phyloP scores from a whole-genome alignment of 2,888 invertebrate genomes.

The Sturmia bella region DNA sequence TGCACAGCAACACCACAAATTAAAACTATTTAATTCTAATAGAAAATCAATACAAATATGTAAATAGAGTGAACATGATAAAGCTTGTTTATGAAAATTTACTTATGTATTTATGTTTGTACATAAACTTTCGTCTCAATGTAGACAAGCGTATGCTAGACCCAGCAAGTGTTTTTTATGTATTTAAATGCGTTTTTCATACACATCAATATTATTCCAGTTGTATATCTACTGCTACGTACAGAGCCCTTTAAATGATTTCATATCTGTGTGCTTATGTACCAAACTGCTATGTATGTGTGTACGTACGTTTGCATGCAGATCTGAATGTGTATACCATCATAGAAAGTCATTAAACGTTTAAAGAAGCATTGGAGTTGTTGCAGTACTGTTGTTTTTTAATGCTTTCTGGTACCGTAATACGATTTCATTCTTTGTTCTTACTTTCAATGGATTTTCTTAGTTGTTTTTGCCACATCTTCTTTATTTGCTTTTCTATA shows the following conservation, averaged over 20 bases:
- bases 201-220: too few relatives aligned
- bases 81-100: not conserved
- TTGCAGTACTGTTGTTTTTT: constrained; percentile 49
- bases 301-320: not conserved
- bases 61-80: too few relatives aligned
- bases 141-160: too few relatives aligned
- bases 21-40: too few relatives aligned
- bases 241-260: not conserved
- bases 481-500: not conserved
- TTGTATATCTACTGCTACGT: too few relatives aligned
- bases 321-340: constrained; percentile 9
- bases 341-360: constrained; percentile 71
- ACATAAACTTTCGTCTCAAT: too few relatives aligned
- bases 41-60: too few relatives aligned
- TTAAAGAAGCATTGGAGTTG: constrained; percentile 59
- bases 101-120: not conserved
- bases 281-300: not conserved
- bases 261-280: not conserved
- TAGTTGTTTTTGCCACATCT: constrained; percentile 15
- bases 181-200: too few relatives aligned
- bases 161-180: too few relatives aligned
- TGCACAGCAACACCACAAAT: too few relatives aligned
- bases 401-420: constrained; percentile 20
- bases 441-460: constrained; percentile 52
- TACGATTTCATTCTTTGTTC: constrained; percentile 55